These are phyloP conservation scores for Lepidocolaptes lacrymiger DNA, from an alignment of 2,797 vertebrate species.

Conservation along the genomic window DNA sequence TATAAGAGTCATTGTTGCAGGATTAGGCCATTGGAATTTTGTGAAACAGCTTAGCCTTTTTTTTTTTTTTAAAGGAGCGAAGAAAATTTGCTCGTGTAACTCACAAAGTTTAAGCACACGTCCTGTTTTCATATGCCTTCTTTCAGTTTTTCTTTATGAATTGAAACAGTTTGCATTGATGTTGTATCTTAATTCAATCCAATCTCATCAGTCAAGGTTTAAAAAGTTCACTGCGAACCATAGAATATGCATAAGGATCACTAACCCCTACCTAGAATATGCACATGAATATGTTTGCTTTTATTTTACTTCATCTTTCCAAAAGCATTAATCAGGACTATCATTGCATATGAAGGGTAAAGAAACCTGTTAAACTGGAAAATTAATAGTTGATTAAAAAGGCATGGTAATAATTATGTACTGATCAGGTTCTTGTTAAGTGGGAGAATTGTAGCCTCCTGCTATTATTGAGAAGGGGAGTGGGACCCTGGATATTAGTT, in stretches of 20 bases:
- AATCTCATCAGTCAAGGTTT: not conserved
- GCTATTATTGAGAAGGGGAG: not conserved
- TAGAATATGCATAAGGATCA: not conserved
- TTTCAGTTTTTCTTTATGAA: not conserved
- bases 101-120: not conserved
- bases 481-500: not conserved
- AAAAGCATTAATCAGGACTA: constrained; percentile 24
- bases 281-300: not conserved
- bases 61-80: not conserved
- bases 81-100: not conserved
- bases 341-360: constrained; percentile 8
- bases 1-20: not conserved
- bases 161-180: not conserved
- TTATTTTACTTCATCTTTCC: not conserved
- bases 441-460: not conserved
- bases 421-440: constrained; percentile 30
- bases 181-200: not conserved
- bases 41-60: not conserved
- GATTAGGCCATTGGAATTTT: constrained; percentile 31
- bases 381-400: constrained; percentile 53
- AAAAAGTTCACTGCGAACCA: not conserved
- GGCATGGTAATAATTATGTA: not conserved
- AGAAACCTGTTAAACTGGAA: constrained; percentile 59
- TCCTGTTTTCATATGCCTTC: not conserved
- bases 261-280: not conserved